These are phyloP conservation scores for Takifugu ocellatus DNA, from an alignment of 2,797 vertebrate genomes.

Conservation along the genomic window DNA sequence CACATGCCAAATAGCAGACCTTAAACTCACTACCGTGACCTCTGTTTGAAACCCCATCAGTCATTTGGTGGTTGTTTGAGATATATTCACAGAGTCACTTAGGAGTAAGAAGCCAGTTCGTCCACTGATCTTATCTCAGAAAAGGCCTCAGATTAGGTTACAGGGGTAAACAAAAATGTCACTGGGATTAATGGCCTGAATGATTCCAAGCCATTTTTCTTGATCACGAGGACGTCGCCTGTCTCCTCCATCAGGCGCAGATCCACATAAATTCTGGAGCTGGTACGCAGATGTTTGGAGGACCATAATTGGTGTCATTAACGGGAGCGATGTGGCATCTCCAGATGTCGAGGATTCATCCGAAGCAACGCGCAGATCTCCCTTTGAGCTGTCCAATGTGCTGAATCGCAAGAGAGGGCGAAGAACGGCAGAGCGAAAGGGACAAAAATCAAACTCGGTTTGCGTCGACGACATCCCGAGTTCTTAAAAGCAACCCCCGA, in stretches of 20 bases:
- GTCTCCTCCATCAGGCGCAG: conserved; percentile 28
- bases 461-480: neutral
- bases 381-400: conserved; percentile 70
- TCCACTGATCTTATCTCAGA: conserved; percentile 61
- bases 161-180: conserved; percentile 60
- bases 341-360: conserved; percentile 1
- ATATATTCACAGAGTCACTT: conserved; percentile 54
- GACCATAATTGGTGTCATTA: conserved; percentile 8
- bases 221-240: no score
- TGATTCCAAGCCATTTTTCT: conserved; percentile 16
- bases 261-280: conserved; percentile 40
- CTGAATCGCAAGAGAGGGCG: conserved; percentile 54
- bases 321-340: conserved; percentile 6
- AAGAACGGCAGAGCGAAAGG: conserved; percentile 1
- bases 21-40: conserved; percentile 24
- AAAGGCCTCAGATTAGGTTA: conserved; percentile 65
- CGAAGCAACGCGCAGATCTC: conserved; percentile 1
- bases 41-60: conserved; percentile 49
- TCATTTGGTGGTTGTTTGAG: conserved; percentile 50
- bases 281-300: conserved; percentile 17
- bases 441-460: neutral
- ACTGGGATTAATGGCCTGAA: conserved; percentile 36
- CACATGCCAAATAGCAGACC: conserved; percentile 22
- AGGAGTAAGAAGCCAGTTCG: conserved; percentile 48
- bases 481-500: neutral